Evolutionary conservation across 1,140 invertebrate genomes (phyloP), one percentile per base, ranked within the genome.

Genomic region (Phocides pigmalion): DNA sequence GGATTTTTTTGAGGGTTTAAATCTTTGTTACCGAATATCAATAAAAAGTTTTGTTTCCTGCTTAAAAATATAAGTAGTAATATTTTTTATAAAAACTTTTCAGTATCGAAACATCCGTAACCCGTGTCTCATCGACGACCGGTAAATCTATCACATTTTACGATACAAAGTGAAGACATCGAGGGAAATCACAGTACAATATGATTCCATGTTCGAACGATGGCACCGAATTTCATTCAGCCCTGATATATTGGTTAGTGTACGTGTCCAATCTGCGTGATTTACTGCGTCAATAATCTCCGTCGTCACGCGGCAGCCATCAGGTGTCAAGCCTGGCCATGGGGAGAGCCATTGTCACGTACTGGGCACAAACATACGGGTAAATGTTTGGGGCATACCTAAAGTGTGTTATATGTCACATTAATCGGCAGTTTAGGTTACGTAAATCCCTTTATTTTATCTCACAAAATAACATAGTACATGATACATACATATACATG

Each of bases 201-300:
- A 70, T 70, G 63, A 44, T 62, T 17, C 58, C 19, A 62, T 58
- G 49, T 15, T 44, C 50, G 50, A 65, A 66, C 58, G 59, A 66
- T 67, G 17, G 56, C 49, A 12, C 56, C 42, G 67, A 74, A 72
- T 66, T 70, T 73, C 39, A 58, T 64, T 68, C 63, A 58, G 62
- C 66, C 58, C 68, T 81, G 74, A 79, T 75, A 76, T 74, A 79
- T 75, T 61, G 77, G 64, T 66, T 68, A 63, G 63, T 66, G 74
- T 75, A 73, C 74, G 79, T 71, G 75, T 83, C 77, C 83, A 83
- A 82, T 83, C 74, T 80, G 64, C 61, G 70, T 83, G 83, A 83
- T 84, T 83, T 83, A 86, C 73, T 68, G 74, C 50, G 71, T 68
- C 81, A 86, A 83, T 83, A 82, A 82, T 84, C 72, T 80, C 44